Base-by-base conservation (phyloP, 2,797 vertebrate genomes). In the Eulemur mongoz region DNA sequence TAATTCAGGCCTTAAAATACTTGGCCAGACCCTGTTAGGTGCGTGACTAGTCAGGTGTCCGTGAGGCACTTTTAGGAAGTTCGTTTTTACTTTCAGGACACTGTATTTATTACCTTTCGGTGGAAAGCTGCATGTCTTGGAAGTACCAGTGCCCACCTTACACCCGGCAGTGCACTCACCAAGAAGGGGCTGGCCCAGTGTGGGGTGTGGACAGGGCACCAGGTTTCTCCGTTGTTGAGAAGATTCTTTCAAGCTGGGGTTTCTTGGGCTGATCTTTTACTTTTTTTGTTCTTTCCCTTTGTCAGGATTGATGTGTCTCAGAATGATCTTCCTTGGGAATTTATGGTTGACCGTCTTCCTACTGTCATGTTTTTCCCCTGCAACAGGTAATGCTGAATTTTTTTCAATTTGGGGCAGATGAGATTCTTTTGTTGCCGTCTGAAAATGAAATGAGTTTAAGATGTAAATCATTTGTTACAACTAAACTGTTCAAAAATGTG, bases 311-410 rank as follows among this genome's bases (percentile, higher is more conserved):
- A 99, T 87, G 99, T 99, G 32, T 99, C 99, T 80, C 99, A 98
- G 79, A 99, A 99, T 78, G 99, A 99, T 98, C 99, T 99, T 96
- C 99, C 99, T 4, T 99, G 99, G 99, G 99, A 99, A 98, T 99
- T 99, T 96, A 99, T 99, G 99, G 99, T 99, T 81, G 99, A 99
- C 91, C 99, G 95, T 30, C 98, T 99, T 93, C 99, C 99, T 69
- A 99, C 99, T 3, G 96, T 99, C 93, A 99, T 99, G 91, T 98
- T 99, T 97, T 99, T 99, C 92, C 99, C 99, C 92, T 98, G 98
- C 97, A 98, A 99, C 98, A 99, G 99, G 99, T 99, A 98, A 99
- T 81, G 38, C 88, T 88, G 65, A 70, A 18, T 67, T 94, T 5
- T 92, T 94, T 92, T 93, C 48, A 43, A 0, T 86, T 32, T 67